These are phyloP conservation scores for Neosalanx taihuensis DNA, from an alignment of 2,797 vertebrate genomes.

Conservation along the genomic window DNA sequence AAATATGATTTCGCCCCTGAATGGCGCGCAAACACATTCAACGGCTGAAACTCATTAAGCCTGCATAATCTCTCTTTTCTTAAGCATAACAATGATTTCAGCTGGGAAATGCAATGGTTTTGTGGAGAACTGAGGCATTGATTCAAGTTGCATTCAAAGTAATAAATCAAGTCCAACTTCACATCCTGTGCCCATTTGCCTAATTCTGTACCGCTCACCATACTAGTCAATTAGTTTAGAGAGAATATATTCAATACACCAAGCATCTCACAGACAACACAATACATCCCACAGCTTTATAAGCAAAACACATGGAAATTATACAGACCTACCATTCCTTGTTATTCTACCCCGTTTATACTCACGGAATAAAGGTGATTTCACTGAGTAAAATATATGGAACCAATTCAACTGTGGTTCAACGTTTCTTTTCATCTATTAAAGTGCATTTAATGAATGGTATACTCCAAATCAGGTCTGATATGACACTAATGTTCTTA, in stretches of 20 bases:
- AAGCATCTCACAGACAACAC: slow-evolving; percentile 72
- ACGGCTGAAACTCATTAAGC: slow-evolving; percentile 79
- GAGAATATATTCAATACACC: slow-evolving; percentile 78
- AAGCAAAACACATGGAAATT: slow-evolving; percentile 46
- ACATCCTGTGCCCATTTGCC: slow-evolving; percentile 77
- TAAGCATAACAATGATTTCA: slow-evolving; percentile 81
- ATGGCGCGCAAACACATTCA: slow-evolving; percentile 76
- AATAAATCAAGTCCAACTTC: slow-evolving; percentile 86
- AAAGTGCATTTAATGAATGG: background rate
- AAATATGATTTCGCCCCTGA: slow-evolving; percentile 83
- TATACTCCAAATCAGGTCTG: background rate
- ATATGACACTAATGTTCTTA: slow-evolving; percentile 27
- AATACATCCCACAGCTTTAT: slow-evolving; percentile 72
- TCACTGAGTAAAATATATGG: background rate
- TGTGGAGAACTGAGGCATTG: slow-evolving; percentile 72
- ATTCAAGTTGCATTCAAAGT: slow-evolving; percentile 81
- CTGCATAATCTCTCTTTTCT: slow-evolving; percentile 83
- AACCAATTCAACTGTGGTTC: background rate
- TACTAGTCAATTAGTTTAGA: slow-evolving; percentile 82
- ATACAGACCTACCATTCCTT: slow-evolving; percentile 63
- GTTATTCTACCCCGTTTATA: slow-evolving; percentile 47
- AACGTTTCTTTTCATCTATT: background rate
- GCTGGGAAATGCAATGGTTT: slow-evolving; percentile 77
- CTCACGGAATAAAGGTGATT: slow-evolving; percentile 7
- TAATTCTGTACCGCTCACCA: slow-evolving; percentile 78